Conservation (phyloP, 2,797 vertebrate genomes). For the Sebastes jordani region DNA sequence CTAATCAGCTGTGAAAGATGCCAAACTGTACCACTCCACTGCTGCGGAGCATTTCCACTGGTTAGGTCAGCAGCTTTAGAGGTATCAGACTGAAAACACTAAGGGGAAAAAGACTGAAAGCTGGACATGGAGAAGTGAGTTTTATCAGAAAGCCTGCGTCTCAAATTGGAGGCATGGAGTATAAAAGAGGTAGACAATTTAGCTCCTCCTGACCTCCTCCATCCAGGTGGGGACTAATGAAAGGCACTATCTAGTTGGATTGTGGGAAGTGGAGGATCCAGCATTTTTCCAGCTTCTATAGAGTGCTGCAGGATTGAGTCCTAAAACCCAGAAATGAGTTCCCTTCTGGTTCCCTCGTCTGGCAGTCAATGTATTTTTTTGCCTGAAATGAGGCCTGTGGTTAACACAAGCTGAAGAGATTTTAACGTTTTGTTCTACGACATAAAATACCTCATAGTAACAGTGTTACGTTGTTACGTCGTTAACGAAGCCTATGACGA, state of each 20-base stretch:
- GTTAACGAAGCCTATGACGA: too few species aligned
- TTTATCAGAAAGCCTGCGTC: neutral
- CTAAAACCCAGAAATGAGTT: neutral
- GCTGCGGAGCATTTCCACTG: neutral
- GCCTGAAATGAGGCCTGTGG: neutral
- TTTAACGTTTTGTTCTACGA: too few species aligned
- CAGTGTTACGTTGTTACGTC: too few species aligned
- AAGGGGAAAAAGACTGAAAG: neutral
- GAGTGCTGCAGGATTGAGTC: neutral
- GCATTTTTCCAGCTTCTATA: neutral
- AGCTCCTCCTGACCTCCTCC: neutral
- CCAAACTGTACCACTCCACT: constrained; percentile 39
- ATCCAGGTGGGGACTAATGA: neutral
- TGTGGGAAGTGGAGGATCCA: neutral
- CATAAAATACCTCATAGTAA: too few species aligned
- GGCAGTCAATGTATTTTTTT: neutral
- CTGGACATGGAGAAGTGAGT: neutral
- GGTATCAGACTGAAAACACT: neutral
- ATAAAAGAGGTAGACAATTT: neutral
- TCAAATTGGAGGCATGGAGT: neutral
- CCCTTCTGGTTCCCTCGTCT: neutral
- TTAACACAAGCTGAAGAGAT: neutral
- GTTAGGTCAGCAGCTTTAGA: neutral
- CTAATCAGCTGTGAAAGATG: constrained; percentile 60
- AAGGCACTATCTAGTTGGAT: neutral